Evolutionary conservation across 2,888 invertebrate genomes (phyloP), one percentile per base, ranked within the genome.

Genomic region (Tipula vernalis): DNA sequence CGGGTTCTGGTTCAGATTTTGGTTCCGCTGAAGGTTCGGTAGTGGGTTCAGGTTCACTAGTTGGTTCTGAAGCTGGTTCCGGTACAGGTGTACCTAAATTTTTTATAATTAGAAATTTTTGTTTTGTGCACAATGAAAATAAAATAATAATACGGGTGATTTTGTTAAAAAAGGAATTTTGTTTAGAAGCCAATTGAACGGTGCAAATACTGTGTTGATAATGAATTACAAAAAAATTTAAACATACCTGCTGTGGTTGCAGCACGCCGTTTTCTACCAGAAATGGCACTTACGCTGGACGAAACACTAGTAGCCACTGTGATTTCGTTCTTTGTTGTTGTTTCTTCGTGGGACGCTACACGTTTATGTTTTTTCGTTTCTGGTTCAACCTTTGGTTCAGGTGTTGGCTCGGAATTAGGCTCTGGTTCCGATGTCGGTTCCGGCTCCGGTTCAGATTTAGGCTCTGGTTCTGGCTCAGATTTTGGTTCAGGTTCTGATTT

Each of bases 261-360:
- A 1, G 84, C 84, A 3, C 84, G 84, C n/a, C 41, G 13, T 84
- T 39, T 84, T 51, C 57, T 28, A 57, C 92, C 92, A 87, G 90
- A 87, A 88, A 92, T 93, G 18, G 93, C 93, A 89, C 96, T 96
- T 88, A 96, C 95, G 90, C 95, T 94, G 90, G 95, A 96, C 0
- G 96, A 96, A 3, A 96, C 95, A 89, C 96, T 96, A 0, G 96
- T 96, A 89, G 96, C 95, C 12, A 96, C 95, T 0, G 95, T 94
- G 39, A 95, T 95, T 71, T 95, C 95, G 87, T 93, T 91, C 36
- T 93, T 93, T 13, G 88, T 88, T 10, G 92, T 90, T 57, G 92
- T 92, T 87, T 92, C 92, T 47, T 93, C 92, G 87, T 92, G 92
- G 15, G 92, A 90, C 90, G 92, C 92, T 0, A 94, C 93, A 85